Percentiles rank a stretch among this genome's conserved stretches.
Evolutionary conservation across 2,113 vertebrate species (phyloP).

Genomic region (Ammodytes dubius): DNA sequence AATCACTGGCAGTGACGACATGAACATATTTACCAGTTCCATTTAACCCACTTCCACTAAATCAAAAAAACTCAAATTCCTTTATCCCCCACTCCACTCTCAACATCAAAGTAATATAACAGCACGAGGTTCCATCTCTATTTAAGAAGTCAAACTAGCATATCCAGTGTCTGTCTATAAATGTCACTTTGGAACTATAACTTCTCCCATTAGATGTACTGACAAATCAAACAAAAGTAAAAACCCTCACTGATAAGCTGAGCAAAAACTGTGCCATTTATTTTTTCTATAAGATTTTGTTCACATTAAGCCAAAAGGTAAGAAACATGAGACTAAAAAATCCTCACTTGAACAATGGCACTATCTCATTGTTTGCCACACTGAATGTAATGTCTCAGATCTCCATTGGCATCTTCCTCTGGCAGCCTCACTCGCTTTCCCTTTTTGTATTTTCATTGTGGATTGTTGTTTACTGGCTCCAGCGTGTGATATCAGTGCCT

Average conservation of each 20-base stretch:
- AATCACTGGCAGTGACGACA: constrained; percentile 66
- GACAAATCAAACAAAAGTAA: constrained; percentile 62
- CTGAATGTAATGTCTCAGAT: constrained; percentile 81
- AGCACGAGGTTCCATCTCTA: constrained; percentile 11
- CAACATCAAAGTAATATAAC: constrained; percentile 56
- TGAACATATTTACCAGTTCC: constrained; percentile 53
- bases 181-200: constrained; percentile 49
- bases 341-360: constrained; percentile 69
- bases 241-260: constrained; percentile 52
- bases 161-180: constrained; percentile 27
- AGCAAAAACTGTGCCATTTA: constrained; percentile 43
- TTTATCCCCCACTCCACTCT: neutral
- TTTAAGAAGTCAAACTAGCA: constrained; percentile 44
- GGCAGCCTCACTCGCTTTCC: constrained; percentile 68
- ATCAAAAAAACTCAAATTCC: constrained; percentile 53
- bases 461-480: constrained; percentile 81
- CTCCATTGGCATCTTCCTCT: constrained; percentile 79
- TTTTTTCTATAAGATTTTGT: constrained; percentile 54
- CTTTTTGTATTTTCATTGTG: constrained; percentile 83
- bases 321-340: constrained; percentile 62
- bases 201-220: constrained; percentile 50
- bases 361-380: constrained; percentile 71
- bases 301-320: constrained; percentile 76
- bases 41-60: constrained; percentile 70
- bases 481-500: constrained; percentile 74